Evolutionary conservation across 2,888 invertebrate genomes (phyloP).

Genomic region (Isoperla grammatica): DNA sequence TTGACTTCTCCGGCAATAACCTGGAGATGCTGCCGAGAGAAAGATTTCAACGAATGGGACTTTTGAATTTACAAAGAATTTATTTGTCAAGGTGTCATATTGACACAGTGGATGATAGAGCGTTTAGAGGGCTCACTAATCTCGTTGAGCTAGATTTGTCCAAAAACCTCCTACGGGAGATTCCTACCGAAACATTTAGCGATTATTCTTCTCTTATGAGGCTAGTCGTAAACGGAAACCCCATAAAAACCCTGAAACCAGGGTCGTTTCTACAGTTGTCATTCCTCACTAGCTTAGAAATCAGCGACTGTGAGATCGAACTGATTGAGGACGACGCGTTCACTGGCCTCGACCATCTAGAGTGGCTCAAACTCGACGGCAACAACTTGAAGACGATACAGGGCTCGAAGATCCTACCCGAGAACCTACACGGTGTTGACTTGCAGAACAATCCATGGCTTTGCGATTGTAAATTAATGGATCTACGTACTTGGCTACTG

Average conservation of each 20-base stretch:
- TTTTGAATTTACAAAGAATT: constrained; percentile 83
- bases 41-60: constrained; percentile 68
- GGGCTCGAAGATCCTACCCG: constrained; percentile 66
- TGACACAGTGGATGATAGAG: constrained; percentile 68
- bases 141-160: constrained; percentile 84
- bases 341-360: constrained; percentile 70
- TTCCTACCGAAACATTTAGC: constrained; percentile 73
- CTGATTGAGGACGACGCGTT: constrained; percentile 74
- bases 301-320: constrained; percentile 75
- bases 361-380: constrained; percentile 78
- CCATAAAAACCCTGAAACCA: constrained; percentile 64
- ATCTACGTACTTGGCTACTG: constrained; percentile 71
- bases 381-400: constrained; percentile 70
- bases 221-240: constrained; percentile 74
- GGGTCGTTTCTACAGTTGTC: constrained; percentile 68
- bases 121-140: constrained; percentile 79
- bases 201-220: constrained; percentile 78
- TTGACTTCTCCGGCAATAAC: constrained; percentile 79
- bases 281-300: constrained; percentile 71
- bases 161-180: constrained; percentile 67
- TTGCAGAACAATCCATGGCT: constrained; percentile 84
- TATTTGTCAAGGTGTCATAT: constrained; percentile 74
- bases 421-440: constrained; percentile 70
- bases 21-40: constrained; percentile 71
- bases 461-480: constrained; percentile 77